Percentiles rank a stretch among this genome's conserved stretches.
Evolutionary conservation across 1,140 invertebrate species (phyloP).

Genomic region (Tenebrio molitor): DNA sequence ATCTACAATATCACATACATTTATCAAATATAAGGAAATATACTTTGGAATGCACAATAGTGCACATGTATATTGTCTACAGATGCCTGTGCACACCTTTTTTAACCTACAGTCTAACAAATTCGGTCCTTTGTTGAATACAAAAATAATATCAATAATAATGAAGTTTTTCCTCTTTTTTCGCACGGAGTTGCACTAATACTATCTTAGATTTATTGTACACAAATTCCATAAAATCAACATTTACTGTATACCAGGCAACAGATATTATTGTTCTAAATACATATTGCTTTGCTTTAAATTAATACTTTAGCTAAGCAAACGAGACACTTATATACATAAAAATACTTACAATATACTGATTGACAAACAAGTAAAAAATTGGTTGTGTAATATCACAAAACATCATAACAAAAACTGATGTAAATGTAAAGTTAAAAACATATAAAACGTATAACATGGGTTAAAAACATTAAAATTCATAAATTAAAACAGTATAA

Average conservation of each 20-base stretch:
- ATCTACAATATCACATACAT: slow-evolving; percentile 62
- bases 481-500: slow-evolving; percentile 42
- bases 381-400: slow-evolving; percentile 12
- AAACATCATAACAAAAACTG: slow-evolving; percentile 44
- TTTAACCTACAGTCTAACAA: slow-evolving; percentile 45
- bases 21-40: slow-evolving; percentile 62
- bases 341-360: slow-evolving; percentile 36
- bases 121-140: slow-evolving; percentile 50
- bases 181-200: slow-evolving; percentile 27
- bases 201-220: slow-evolving; percentile 40
- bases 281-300: slow-evolving; percentile 48
- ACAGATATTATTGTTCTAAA: slow-evolving; percentile 52
- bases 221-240: slow-evolving; percentile 46
- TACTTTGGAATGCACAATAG: slow-evolving; percentile 61
- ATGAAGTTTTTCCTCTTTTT: slow-evolving; percentile 29
- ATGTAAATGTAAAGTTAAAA: slow-evolving; percentile 38
- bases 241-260: slow-evolving; percentile 43
- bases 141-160: slow-evolving; percentile 55
- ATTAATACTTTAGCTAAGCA: slow-evolving; percentile 49
- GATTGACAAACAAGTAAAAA: slow-evolving; percentile 27
- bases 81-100: slow-evolving; percentile 54
- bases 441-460: slow-evolving; percentile 39
- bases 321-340: slow-evolving; percentile 31
- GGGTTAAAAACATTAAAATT: slow-evolving; percentile 30
- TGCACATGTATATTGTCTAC: slow-evolving; percentile 61